Evolutionary conservation across 2,888 invertebrate species (phyloP).

Genomic region (Synergus japonicus): DNA sequence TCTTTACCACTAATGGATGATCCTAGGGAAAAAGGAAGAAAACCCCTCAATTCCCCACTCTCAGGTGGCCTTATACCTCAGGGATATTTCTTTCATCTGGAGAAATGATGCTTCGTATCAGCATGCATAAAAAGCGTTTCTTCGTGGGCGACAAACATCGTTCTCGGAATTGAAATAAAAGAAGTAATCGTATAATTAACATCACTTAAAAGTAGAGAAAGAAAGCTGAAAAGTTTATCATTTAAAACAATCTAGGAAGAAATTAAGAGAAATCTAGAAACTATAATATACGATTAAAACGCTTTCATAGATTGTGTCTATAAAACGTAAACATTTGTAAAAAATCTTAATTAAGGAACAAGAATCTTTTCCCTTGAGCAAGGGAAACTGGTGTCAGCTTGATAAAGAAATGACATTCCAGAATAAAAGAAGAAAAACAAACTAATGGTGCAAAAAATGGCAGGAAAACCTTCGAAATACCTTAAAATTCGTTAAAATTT

Average conservation of each 20-base stretch:
- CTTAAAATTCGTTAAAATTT: too few relatives aligned
- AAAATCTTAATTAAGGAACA: too few relatives aligned
- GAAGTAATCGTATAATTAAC: neutral
- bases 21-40: constrained; percentile 14
- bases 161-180: neutral
- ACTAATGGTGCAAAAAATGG: too few relatives aligned
- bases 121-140: neutral
- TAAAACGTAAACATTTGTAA: neutral
- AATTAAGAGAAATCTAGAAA: neutral
- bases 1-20: constrained; percentile 21
- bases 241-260: neutral
- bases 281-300: neutral
- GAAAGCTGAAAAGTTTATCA: neutral
- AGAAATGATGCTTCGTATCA: constrained; percentile 15
- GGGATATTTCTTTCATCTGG: constrained; percentile 12
- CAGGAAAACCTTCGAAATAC: too few relatives aligned
- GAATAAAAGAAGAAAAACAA: too few relatives aligned
- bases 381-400: too few relatives aligned
- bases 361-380: too few relatives aligned
- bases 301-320: neutral
- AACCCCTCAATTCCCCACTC: constrained; percentile 20
- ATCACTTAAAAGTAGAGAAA: neutral
- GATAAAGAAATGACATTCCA: too few relatives aligned
- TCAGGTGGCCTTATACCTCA: constrained; percentile 7
- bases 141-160: neutral